Percentiles rank a stretch among this genome's conserved stretches.
Conservation (phyloP, 1,140 invertebrate genomes). For the Bacillus rossius region DNA sequence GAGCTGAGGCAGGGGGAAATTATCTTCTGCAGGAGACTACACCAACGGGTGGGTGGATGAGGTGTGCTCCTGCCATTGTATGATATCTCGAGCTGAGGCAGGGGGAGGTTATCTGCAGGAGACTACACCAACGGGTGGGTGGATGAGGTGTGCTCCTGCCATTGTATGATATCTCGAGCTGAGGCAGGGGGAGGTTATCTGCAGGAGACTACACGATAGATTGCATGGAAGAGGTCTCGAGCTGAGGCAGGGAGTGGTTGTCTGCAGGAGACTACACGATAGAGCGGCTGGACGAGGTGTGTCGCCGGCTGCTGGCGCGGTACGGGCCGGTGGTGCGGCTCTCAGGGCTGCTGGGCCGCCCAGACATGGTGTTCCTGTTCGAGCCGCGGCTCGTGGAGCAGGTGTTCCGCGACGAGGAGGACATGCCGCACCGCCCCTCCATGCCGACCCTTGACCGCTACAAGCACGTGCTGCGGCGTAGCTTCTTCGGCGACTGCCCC, state of each 20-base stretch:
- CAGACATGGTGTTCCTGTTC: slow-evolving; percentile 73
- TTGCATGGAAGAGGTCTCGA: too few species aligned
- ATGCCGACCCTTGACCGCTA: slow-evolving; percentile 75
- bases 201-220: too few species aligned
- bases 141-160: too few species aligned
- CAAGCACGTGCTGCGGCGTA: slow-evolving; percentile 64
- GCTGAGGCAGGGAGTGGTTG: slow-evolving; percentile 56
- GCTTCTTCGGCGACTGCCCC: slow-evolving; percentile 65
- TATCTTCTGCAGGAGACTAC: too few species aligned
- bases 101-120: too few species aligned
- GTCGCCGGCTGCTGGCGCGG: slow-evolving; percentile 53
- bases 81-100: too few species aligned
- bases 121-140: too few species aligned
- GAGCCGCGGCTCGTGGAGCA: slow-evolving; percentile 68
- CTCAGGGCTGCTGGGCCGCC: slow-evolving; percentile 64
- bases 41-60: too few species aligned
- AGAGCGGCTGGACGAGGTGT: slow-evolving; percentile 66
- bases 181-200: too few species aligned
- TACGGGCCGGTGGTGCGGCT: slow-evolving; percentile 70
- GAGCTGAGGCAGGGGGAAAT: too few species aligned
- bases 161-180: too few species aligned
- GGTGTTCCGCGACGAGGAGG: slow-evolving; percentile 68
- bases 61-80: too few species aligned
- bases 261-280: slow-evolving; percentile 68
- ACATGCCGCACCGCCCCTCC: slow-evolving; percentile 67